phyloP scores from a whole-genome alignment of 2,113 vertebrate genomes.

The Uria aalge region DNA sequence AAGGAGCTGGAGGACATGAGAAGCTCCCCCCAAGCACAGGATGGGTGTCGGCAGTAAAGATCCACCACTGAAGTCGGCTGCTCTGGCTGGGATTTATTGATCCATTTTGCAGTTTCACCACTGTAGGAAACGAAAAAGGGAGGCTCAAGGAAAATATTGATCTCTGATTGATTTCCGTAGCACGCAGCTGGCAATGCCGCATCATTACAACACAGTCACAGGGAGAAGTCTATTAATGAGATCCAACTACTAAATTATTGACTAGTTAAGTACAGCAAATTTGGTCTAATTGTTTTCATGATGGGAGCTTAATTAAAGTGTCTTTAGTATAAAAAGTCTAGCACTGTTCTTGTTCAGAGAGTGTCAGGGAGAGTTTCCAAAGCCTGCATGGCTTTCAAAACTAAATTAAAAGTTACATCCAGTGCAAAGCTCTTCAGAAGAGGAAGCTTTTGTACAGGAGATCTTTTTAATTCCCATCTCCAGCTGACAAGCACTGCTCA shows the following conservation, averaged over 20 bases:
- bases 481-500: not conserved
- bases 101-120: not conserved
- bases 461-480: not conserved
- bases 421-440: not conserved
- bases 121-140: not conserved
- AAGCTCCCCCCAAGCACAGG: not conserved
- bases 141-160: slow-evolving; percentile 7
- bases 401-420: not conserved
- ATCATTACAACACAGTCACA: slow-evolving; percentile 22
- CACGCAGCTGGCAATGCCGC: not conserved
- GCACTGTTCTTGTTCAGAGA: not conserved
- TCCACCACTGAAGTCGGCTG: not conserved
- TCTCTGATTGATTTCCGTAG: slow-evolving; percentile 37
- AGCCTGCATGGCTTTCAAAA: not conserved
- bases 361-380: not conserved
- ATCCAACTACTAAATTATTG: slow-evolving; percentile 70
- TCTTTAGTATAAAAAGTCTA: slow-evolving; percentile 34
- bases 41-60: not conserved
- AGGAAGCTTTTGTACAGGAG: not conserved
- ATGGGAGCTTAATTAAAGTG: slow-evolving; percentile 74
- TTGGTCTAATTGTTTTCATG: slow-evolving; percentile 69
- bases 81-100: not conserved
- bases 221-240: slow-evolving; percentile 71
- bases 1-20: not conserved
- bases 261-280: slow-evolving; percentile 69